Evolutionary conservation across 2,113 vertebrate species (phyloP).

Genomic region (Colinus virginianus): DNA sequence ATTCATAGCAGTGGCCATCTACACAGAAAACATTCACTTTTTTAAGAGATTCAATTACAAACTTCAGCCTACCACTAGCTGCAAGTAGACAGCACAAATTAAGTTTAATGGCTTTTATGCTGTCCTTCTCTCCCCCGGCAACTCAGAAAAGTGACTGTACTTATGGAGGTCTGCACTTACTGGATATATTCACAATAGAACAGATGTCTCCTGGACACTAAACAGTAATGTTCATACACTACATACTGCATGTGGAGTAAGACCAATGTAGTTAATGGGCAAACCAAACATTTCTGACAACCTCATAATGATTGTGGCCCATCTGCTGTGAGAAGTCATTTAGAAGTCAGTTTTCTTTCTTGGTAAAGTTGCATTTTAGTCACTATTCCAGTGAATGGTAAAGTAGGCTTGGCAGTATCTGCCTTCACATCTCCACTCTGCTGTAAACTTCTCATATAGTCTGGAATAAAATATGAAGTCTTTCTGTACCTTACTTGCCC

Average conservation of each 20-base stretch:
- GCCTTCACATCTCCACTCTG: not conserved
- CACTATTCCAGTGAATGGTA: not conserved
- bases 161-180: not conserved
- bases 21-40: constrained; percentile 18
- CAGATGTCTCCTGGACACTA: not conserved
- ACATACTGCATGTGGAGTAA: not conserved
- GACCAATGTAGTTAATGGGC: not conserved
- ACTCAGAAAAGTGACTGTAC: not conserved
- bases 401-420: not conserved
- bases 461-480: not conserved
- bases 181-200: not conserved
- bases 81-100: not conserved
- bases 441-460: not conserved
- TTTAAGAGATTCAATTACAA: not conserved
- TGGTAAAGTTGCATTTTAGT: not conserved
- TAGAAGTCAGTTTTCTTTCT: not conserved
- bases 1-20: constrained; percentile 95
- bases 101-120: not conserved
- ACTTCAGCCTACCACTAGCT: not conserved
- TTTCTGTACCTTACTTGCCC: not conserved
- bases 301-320: not conserved
- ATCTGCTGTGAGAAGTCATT: not conserved
- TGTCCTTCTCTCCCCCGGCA: not conserved
- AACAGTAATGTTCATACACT: not conserved
- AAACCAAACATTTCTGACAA: not conserved